These are phyloP conservation scores for Pristionchus pacificus DNA, from an alignment of 1,140 invertebrate genomes.

Conservation along the genomic window DNA sequence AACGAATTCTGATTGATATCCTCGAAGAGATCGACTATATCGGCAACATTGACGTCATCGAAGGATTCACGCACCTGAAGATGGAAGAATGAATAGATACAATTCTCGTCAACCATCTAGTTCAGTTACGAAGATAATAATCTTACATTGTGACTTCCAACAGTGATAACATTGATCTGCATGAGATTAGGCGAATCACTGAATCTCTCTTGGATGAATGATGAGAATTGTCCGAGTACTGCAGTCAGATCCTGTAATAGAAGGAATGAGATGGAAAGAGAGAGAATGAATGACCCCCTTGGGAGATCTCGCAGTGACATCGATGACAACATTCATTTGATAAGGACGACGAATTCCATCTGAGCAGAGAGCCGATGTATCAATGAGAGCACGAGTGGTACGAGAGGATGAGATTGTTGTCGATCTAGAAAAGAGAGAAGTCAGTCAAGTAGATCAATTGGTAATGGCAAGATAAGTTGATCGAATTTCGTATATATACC, in stretches of 20 bases:
- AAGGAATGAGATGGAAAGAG: not conserved
- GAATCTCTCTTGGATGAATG: slow-evolving; percentile 39
- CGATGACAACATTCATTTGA: slow-evolving; percentile 45
- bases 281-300: slow-evolving; percentile 17
- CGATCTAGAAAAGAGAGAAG: not conserved
- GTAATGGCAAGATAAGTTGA: no score
- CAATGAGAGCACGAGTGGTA: slow-evolving; percentile 35
- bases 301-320: slow-evolving; percentile 41
- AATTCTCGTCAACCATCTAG: not conserved
- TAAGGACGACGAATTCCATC: slow-evolving; percentile 48
- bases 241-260: slow-evolving; percentile 37
- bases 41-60: not conserved
- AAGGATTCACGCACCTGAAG: slow-evolving; percentile 2
- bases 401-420: slow-evolving; percentile 5
- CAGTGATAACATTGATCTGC: slow-evolving; percentile 42
- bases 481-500: not conserved
- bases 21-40: slow-evolving; percentile 22
- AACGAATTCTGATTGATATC: slow-evolving; percentile 31
- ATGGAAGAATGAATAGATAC: not conserved
- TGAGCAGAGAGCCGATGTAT: slow-evolving; percentile 39
- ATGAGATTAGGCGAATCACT: slow-evolving; percentile 27
- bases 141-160: slow-evolving; percentile 39
- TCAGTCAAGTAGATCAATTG: no score
- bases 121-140: no score
- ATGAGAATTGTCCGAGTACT: slow-evolving; percentile 35